These are phyloP conservation scores for Centropyge bicolor DNA, from an alignment of 2,797 vertebrate genomes.

Conservation along the genomic window DNA sequence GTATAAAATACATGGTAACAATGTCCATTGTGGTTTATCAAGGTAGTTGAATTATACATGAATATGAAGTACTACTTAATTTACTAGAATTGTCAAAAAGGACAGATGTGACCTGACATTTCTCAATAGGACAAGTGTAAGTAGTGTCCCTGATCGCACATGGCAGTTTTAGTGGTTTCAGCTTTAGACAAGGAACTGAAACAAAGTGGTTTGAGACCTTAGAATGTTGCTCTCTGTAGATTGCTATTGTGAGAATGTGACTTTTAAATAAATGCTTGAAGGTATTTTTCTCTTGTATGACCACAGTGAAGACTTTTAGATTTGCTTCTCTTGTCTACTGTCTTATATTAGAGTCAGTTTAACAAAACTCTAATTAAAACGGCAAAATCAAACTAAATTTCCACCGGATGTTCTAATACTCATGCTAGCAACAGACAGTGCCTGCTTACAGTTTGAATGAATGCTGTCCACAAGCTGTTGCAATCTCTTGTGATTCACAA, in stretches of 20 bases:
- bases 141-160: not conserved
- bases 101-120: not conserved
- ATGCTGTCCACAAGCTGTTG: not conserved
- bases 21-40: not conserved
- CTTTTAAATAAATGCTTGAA: not conserved
- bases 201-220: not conserved
- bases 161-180: not conserved
- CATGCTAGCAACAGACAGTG: not conserved
- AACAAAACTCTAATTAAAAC: not conserved
- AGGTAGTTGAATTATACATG: slow-evolving; percentile 1
- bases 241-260: not conserved
- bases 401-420: not conserved
- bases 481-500: not conserved
- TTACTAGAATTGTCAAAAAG: not conserved
- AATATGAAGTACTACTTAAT: not conserved
- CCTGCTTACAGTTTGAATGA: not conserved
- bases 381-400: not conserved
- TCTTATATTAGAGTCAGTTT: slow-evolving; percentile 1
- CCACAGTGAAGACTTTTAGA: not conserved
- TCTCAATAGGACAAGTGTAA: not conserved
- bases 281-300: not conserved
- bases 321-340: not conserved
- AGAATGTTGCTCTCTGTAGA: not conserved
- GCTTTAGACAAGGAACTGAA: not conserved
- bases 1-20: not conserved